These are phyloP conservation scores for Streptopelia turtur DNA, from an alignment of 2,797 vertebrate genomes.

Conservation along the genomic window DNA sequence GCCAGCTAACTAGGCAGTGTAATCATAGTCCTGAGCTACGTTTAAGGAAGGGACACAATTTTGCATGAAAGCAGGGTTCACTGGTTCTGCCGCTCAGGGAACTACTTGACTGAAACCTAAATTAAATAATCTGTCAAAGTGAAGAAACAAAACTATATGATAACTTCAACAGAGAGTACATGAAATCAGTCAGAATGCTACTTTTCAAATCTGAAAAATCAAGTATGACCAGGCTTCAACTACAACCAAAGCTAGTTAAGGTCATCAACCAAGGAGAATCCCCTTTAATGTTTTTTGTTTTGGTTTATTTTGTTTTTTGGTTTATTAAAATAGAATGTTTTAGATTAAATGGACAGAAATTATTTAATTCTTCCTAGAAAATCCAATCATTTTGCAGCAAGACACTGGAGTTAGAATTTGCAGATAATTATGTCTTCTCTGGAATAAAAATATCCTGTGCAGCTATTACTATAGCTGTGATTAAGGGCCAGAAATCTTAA, in stretches of 20 bases:
- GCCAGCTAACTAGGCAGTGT: neutral
- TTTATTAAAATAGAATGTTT: neutral
- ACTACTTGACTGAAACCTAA: neutral
- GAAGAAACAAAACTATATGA: neutral
- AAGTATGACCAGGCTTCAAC: neutral
- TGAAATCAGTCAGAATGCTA: neutral
- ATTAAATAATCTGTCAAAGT: constrained; percentile 5
- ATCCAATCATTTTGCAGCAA: neutral
- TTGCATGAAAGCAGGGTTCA: neutral
- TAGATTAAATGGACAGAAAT: neutral
- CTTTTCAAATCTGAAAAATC: neutral
- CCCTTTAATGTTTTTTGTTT: neutral
- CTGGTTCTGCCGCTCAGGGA: neutral
- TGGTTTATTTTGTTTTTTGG: neutral
- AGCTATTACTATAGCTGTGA: neutral
- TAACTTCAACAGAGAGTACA: neutral
- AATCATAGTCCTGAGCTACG: neutral
- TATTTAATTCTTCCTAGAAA: neutral
- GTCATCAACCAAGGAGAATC: neutral
- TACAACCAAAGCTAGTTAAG: neutral
- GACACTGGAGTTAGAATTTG: neutral
- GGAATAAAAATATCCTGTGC: too few species aligned
- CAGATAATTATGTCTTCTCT: neutral
- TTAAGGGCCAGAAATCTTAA: neutral
- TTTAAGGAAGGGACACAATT: neutral